Evolutionary conservation across 2,113 vertebrate species (phyloP).

Genomic region (Junco hyemalis): DNA sequence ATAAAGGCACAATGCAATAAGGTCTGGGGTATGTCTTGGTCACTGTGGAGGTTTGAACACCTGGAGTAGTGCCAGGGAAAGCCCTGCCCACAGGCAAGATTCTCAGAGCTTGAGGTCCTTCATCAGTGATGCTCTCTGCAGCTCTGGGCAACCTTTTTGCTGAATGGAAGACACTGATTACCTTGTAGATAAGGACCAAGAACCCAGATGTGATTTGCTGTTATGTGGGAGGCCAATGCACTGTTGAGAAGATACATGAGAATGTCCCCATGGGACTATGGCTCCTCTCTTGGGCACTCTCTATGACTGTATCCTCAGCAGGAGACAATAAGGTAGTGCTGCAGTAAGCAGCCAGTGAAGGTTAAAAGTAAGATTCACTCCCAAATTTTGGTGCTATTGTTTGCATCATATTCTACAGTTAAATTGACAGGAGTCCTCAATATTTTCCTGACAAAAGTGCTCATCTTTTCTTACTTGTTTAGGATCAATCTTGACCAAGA

Average conservation of each 20-base stretch:
- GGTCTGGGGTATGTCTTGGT: background rate
- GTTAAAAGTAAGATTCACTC: background rate
- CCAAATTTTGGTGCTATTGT: background rate
- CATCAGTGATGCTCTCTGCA: background rate
- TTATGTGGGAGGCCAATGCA: background rate
- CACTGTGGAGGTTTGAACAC: background rate
- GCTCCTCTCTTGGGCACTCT: background rate
- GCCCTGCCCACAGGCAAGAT: background rate
- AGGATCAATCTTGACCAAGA: background rate
- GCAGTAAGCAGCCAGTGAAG: background rate
- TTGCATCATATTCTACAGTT: background rate
- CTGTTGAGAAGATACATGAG: background rate
- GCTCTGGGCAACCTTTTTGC: background rate
- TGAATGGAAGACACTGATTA: background rate
- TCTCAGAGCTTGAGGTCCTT: background rate
- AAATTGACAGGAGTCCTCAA: background rate
- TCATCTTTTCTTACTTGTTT: background rate
- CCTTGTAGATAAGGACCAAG: background rate
- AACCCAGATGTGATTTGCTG: background rate
- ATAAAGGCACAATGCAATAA: background rate
- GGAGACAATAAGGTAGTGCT: background rate
- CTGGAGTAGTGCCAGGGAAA: background rate
- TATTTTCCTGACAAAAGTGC: background rate
- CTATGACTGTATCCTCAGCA: background rate
- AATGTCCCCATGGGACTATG: background rate